Evolutionary conservation across 2,888 invertebrate genomes (phyloP), one percentile per base, ranked within the genome.

Genomic region (Germaria angustata): DNA sequence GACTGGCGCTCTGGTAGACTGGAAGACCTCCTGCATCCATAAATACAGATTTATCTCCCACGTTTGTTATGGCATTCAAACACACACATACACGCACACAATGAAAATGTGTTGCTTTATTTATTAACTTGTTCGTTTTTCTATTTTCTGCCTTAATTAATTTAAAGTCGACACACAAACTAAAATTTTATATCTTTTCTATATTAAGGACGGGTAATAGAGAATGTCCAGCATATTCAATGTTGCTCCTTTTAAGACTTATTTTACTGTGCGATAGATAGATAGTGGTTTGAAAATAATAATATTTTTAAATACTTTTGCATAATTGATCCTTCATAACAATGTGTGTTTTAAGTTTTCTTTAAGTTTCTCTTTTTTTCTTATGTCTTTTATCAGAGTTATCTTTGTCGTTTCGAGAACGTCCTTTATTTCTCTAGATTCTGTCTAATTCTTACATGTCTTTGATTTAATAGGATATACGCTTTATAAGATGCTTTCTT

Each of bases 11-110:
- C 90, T 91, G 90, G 88, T 90, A 91, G 86, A 91, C 91, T 89
- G 91, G 91, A 88, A 91, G 88, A 88, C 91, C 91, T 88, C 91
- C 91, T 88, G 91, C 91, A 91, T 91, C 91, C 91, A 91, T 91
- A 91, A 90, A 91, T 90, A 90, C 89, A 86, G 85, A 84, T 85
- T 86, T 86, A 73, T 44, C 71, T 65, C 3, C 65, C 39, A 71
- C 79, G 57, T 79, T 88, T 87, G 85, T 86, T 88, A 86, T 86
- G 86, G 51, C 66, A 86, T 88, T 85, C 77, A 53, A 59, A 77
- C 68, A 61, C 57, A 28, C 46, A 41, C 15, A 22, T 34, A 44
- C 32, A 6, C 41, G 15, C 17, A 22, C 20, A 32, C 57, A 28
- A 17, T 13, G 13, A 24, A 53, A 6, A 51, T 32, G 44, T 66